Conservation (phyloP, 2,888 invertebrate species). For the Aspidiotus rigidus region DNA sequence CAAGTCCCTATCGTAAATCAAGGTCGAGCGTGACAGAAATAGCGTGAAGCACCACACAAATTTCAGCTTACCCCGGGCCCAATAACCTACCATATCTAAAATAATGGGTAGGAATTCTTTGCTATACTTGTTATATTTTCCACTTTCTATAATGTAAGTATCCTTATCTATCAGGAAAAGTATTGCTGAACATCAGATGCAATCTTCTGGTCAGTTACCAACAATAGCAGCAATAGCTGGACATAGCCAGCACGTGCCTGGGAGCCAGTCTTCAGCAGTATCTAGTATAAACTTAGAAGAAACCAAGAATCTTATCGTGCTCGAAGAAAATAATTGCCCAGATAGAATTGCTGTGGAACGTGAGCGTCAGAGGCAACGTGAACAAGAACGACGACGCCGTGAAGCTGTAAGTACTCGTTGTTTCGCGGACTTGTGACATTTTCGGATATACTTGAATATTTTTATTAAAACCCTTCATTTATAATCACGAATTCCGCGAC, state of each 20-base stretch:
- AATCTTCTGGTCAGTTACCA: slow-evolving; percentile 10
- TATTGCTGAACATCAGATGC: slow-evolving; percentile 45
- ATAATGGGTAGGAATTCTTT: no score
- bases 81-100: no score
- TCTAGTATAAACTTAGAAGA: slow-evolving; percentile 32
- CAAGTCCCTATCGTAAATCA: no score
- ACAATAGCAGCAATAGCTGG: not conserved
- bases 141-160: no score
- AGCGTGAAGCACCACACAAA: no score
- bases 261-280: not conserved
- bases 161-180: slow-evolving; percentile 43
- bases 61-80: no score
- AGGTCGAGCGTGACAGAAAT: no score
- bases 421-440: not conserved
- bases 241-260: not conserved
- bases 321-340: slow-evolving; percentile 30
- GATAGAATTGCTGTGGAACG: slow-evolving; percentile 59
- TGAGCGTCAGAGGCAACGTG: slow-evolving; percentile 61
- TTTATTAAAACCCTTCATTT: no score
- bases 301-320: slow-evolving; percentile 19
- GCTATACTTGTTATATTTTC: no score
- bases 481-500: no score
- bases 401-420: slow-evolving; percentile 67
- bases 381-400: slow-evolving; percentile 81
- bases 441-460: no score